Conservation (phyloP, 2,113 vertebrate species). For the Promerops cafer region DNA sequence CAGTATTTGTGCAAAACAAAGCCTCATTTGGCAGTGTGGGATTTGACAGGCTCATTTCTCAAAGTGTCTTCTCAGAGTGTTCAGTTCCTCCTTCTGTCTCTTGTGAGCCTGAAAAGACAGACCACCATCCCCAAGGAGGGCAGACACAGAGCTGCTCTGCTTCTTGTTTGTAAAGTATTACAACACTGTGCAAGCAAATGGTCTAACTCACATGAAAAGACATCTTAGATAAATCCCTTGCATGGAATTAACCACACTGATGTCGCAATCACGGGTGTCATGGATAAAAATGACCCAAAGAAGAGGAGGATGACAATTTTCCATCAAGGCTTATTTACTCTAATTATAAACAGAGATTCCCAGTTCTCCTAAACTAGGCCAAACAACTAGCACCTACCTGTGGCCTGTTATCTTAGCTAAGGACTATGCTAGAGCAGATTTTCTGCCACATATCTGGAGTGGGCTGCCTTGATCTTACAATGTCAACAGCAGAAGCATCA, state of each 20-base stretch:
- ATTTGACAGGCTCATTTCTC: neutral
- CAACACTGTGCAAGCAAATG: neutral
- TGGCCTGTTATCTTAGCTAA: neutral
- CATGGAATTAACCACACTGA: neutral
- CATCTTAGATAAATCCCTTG: neutral
- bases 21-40: neutral
- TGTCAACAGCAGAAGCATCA: neutral
- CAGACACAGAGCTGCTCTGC: neutral
- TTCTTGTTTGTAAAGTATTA: slow-evolving; percentile 10
- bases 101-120: neutral
- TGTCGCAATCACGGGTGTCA: slow-evolving; percentile 13
- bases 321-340: neutral
- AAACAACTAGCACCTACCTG: neutral
- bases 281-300: neutral
- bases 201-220: neutral
- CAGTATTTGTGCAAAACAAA: neutral
- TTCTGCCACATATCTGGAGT: neutral
- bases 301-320: neutral
- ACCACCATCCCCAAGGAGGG: neutral
- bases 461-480: neutral
- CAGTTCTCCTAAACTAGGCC: neutral
- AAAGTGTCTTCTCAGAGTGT: neutral
- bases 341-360: neutral
- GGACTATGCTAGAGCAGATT: neutral
- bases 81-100: neutral